phyloP scores from a whole-genome alignment of 2,888 invertebrate genomes.

The Caenorhabditis sp. region DNA sequence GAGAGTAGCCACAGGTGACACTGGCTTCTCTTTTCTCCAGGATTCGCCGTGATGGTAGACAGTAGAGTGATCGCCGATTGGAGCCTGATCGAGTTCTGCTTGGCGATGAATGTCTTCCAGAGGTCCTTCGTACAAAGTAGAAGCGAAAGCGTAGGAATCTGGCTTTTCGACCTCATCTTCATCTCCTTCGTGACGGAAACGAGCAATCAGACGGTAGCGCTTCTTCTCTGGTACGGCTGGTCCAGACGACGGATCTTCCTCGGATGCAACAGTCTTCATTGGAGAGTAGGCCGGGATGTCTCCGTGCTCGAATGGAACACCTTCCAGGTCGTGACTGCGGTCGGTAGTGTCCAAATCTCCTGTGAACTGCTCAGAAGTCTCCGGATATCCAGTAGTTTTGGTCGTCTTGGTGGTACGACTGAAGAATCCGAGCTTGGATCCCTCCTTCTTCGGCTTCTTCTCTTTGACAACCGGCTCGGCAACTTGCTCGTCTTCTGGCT shows the following conservation, averaged over 20 bases:
- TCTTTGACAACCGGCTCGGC: not conserved
- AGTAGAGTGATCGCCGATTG: slow-evolving; percentile 25
- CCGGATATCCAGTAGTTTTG: not conserved
- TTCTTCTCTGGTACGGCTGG: slow-evolving; percentile 20
- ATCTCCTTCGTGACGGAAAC: slow-evolving; percentile 48
- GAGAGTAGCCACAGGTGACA: not conserved
- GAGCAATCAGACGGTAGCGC: slow-evolving; percentile 26
- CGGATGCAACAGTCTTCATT: not conserved
- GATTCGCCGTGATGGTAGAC: slow-evolving; percentile 39
- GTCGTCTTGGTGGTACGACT: not conserved
- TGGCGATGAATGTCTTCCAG: no score
- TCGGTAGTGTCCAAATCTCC: not conserved
- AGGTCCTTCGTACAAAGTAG: no score
- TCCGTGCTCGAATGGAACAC: not conserved
- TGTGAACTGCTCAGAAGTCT: slow-evolving; percentile 6
- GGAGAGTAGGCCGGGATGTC: slow-evolving; percentile 12
- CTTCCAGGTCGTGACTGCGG: not conserved
- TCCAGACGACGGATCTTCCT: not conserved
- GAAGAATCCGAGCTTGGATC: slow-evolving; percentile 28
- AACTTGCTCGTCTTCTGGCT: not conserved
- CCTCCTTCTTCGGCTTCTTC: slow-evolving; percentile 3
- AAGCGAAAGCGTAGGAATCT: no score
- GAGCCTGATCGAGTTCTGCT: slow-evolving; percentile 32
- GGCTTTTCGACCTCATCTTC: no score
- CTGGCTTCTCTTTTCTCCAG: not conserved